A percentile compares a stretch with the other conserved stretches of the same genome.
These are phyloP conservation scores for Cataglyphis rosenhaueri DNA, from an alignment of 2,888 invertebrate genomes.

Conservation along the genomic window DNA sequence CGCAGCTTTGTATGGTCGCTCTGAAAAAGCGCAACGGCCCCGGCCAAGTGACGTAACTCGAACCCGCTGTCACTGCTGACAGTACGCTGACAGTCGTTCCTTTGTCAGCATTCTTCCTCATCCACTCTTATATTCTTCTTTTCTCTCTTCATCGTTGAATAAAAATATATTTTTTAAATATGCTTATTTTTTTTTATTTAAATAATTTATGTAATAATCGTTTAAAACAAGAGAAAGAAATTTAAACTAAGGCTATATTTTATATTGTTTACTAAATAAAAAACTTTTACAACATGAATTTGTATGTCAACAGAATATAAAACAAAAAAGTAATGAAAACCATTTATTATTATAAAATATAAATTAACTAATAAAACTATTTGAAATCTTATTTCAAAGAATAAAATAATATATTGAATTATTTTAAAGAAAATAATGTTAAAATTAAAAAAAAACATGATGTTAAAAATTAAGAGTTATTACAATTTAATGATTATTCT, in stretches of 20 bases:
- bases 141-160: neutral
- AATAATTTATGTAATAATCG: neutral
- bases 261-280: neutral
- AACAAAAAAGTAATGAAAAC: neutral
- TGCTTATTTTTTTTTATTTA: conserved; percentile 1
- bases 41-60: conserved; percentile 83
- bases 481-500: neutral
- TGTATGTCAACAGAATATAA: neutral
- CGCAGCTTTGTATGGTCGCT: conserved; percentile 72
- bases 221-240: neutral
- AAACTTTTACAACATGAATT: neutral
- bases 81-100: conserved; percentile 79
- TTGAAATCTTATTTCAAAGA: neutral
- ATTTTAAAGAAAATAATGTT: neutral
- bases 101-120: conserved; percentile 80
- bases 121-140: conserved; percentile 69
- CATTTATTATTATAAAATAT: neutral
- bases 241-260: neutral
- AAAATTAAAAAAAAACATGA: neutral
- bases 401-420: neutral
- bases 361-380: conserved; percentile 3
- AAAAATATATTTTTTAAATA: neutral
- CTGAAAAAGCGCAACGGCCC: conserved; percentile 81
- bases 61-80: conserved; percentile 81
- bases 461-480: neutral